These are phyloP conservation scores for Scaptomyza hsui DNA, from an alignment of 1,140 invertebrate genomes.

Conservation along the genomic window DNA sequence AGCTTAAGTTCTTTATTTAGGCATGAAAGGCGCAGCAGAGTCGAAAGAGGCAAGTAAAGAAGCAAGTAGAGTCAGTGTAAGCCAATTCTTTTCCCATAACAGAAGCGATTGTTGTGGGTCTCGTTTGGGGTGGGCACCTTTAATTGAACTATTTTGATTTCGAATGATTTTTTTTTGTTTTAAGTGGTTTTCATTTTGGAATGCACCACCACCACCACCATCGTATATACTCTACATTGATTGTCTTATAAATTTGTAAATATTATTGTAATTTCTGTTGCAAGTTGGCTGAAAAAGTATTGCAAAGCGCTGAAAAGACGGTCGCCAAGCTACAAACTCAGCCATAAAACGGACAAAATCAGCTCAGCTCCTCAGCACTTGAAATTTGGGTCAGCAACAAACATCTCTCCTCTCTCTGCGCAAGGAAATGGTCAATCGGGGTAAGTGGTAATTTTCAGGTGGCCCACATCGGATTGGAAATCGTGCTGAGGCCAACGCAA, in stretches of 20 bases:
- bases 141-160: constrained; percentile 26
- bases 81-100: constrained; percentile 15
- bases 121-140: constrained; percentile 18
- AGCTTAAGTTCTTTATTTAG: constrained; percentile 39
- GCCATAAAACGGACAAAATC: constrained; percentile 45
- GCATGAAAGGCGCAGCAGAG: constrained; percentile 18
- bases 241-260: constrained; percentile 53
- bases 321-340: constrained; percentile 52
- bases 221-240: constrained; percentile 11
- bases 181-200: constrained; percentile 36
- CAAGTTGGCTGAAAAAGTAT: constrained; percentile 77
- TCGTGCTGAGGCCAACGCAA: neutral
- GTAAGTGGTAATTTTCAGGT: constrained; percentile 66
- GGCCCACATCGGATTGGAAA: neutral
- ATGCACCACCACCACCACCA: constrained; percentile 28
- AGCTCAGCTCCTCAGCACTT: constrained; percentile 21
- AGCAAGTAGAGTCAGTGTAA: constrained; percentile 41
- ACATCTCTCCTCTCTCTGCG: neutral
- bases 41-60: constrained; percentile 41
- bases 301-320: constrained; percentile 68
- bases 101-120: constrained; percentile 39
- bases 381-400: constrained; percentile 13
- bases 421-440: constrained; percentile 12
- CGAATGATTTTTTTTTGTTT: constrained; percentile 47
- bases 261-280: constrained; percentile 79